Conservation (phyloP, 2,888 invertebrate genomes). For the Coremacera marginata region DNA sequence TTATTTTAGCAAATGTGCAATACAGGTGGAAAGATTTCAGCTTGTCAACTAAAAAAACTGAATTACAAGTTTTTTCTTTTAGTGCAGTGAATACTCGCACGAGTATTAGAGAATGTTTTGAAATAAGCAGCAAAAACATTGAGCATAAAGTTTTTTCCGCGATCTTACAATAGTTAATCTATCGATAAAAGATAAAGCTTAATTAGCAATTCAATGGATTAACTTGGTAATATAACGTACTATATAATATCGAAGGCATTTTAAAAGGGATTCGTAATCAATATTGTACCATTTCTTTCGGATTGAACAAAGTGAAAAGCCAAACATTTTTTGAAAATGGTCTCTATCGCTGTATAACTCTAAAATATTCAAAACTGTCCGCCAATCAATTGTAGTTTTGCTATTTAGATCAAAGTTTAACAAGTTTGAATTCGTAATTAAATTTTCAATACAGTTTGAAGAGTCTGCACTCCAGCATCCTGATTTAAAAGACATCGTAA, state of each 20-base stretch:
- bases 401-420: conserved; percentile 39
- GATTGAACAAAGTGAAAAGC: conserved; percentile 46
- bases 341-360: conserved; percentile 53
- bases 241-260: conserved; percentile 52
- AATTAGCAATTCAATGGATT: not conserved
- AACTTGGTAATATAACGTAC: conserved; percentile 48
- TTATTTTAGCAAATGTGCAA: conserved; percentile 55
- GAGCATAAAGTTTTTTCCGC: not conserved
- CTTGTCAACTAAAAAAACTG: conserved; percentile 54
- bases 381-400: conserved; percentile 44
- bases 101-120: conserved; percentile 53
- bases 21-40: conserved; percentile 57
- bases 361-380: conserved; percentile 50
- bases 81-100: conserved; percentile 56
- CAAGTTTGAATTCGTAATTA: conserved; percentile 44
- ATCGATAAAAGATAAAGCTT: not conserved
- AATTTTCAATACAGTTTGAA: conserved; percentile 38
- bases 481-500: conserved; percentile 44
- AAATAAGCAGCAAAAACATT: conserved; percentile 41
- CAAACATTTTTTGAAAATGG: conserved; percentile 51
- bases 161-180: not conserved
- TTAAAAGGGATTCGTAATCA: conserved; percentile 48
- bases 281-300: conserved; percentile 53
- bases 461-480: conserved; percentile 40
- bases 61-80: conserved; percentile 55